phyloP scores from a whole-genome alignment of 2,888 invertebrate species.

The Drosophila pegasa region DNA sequence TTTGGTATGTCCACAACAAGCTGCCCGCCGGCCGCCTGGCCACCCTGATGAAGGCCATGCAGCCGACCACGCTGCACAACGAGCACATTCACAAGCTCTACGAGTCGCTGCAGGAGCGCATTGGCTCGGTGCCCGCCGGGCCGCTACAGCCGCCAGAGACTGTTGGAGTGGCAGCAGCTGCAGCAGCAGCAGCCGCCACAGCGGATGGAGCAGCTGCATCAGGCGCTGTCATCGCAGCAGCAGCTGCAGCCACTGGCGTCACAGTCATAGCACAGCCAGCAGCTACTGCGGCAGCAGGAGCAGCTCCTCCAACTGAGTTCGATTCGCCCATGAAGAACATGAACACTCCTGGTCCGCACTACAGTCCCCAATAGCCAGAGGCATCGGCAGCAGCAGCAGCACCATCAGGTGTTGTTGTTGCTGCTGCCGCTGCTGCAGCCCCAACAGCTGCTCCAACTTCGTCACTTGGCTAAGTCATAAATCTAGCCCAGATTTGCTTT shows the following conservation, averaged over 20 bases:
- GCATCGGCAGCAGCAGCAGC: conserved; percentile 18
- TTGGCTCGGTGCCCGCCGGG: conserved; percentile 86
- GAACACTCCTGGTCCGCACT: conserved; percentile 91
- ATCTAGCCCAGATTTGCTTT: background rate
- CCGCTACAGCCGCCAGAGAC: conserved; percentile 86
- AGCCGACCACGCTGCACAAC: conserved; percentile 90
- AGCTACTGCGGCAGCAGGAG: background rate
- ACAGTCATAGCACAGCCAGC: conserved; percentile 84
- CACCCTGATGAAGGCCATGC: conserved; percentile 86
- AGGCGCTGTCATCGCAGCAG: conserved; percentile 89
- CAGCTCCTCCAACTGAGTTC: conserved; percentile 87
- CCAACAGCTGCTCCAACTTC: background rate
- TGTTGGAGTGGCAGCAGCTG: conserved; percentile 87
- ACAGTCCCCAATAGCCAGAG: conserved; percentile 80
- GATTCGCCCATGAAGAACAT: conserved; percentile 94
- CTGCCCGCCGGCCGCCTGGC: conserved; percentile 88
- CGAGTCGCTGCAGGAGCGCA: conserved; percentile 91
- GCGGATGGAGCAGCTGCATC: conserved; percentile 87
- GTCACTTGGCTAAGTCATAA: background rate
- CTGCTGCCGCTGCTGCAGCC: background rate
- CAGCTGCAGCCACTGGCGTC: conserved; percentile 88
- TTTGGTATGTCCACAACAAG: conserved; percentile 94
- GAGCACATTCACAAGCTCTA: conserved; percentile 93
- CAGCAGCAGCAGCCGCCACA: conserved; percentile 87
- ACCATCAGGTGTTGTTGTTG: too few relatives aligned